Evolutionary conservation across 2,888 invertebrate genomes (phyloP), one percentile per base, ranked within the genome.

Genomic region (Alentia gelatinosa): DNA sequence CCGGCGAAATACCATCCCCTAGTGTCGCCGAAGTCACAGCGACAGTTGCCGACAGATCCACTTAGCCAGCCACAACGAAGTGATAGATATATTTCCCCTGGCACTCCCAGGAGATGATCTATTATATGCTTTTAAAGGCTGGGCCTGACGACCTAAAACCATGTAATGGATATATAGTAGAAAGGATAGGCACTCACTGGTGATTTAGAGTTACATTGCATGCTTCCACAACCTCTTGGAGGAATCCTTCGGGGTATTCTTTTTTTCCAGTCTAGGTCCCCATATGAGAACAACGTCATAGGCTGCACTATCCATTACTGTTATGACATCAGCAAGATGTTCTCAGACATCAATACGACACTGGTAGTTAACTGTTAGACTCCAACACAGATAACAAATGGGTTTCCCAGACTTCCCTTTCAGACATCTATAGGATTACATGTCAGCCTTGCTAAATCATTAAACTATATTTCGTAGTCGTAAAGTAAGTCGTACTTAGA

Each of bases 61-160:
- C 68, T 68, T 68, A 68, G 26, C 33, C 0, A 15, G 4, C 68
- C 3, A 9, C 30, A 30, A 68, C 68, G 30, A 68, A 68, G 68
- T 68, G 33, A 68, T 68, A 68, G 68, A 68, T 68, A 68, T 26
- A 68, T 68, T 68, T 68, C 68, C 68, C 33, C 26, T 68, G 68
- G 68, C 68, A 68, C 12, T 68, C 68, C 30, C 68, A 19, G 30
- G 26, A 30, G 68, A 68, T 68, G 68, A 68, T 68, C 68, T 68
- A 68, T 68, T 68, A 30, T 68, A 68, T 26, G 68, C 68, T 30
- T 68, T 68, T 68, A 19, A 68, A 26, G 63, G 68, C 47, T 12
- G 19, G 47, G 47, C 7, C 47, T 7, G 47, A 19, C 68, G 30
- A 30, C 26, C 33, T 30, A 68, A 68, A 68, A 68, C 30, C 19